Evolutionary conservation across 2,113 vertebrate genomes (phyloP), one percentile per base, ranked within the genome.

Genomic region (Dissostichus mawsoni): DNA sequence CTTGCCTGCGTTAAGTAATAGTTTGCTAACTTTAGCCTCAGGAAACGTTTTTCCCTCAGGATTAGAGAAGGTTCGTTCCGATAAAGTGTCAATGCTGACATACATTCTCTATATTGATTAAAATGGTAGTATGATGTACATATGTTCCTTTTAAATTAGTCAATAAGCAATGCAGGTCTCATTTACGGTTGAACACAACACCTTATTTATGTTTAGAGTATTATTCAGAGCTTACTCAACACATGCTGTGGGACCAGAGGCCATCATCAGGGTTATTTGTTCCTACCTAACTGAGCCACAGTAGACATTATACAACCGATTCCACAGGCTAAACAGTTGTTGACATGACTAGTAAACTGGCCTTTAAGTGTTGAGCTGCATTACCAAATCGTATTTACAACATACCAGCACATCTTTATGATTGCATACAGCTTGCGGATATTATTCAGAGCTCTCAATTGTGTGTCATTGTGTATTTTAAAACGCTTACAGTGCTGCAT

Each of bases 381-480:
- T 55, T 33, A 73, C 20, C 0, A 57, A 65, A 76, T 20, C 5
- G 5, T 66, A 36, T 80, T 76, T 47, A 41, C 53, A 48, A 11
- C 57, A 50, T 71, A 57, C n/a, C 8, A 61, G 13, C 13, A 11
- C 14, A 2, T 7, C 45, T 51, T 63, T 33, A 50, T 53, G 45
- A 48, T 62, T 50, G 16, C 14, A 18, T 5, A 16, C 25, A 61
- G 51, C 55, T 59, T 41, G 1, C 64, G 23, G n/a, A 16, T 36
- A 25, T 74, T 58, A 53, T 74, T 29, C 17, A 25, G 3, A 63
- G 25, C 44, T 33, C 29, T 23, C 0, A 13, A 53, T 29, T 36
- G 13, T 63, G 13, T 63, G 14, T 20, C 20, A 51, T 55, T 64
- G 17, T 33, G 18, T 0, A 12, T 25, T 74, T 74, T 17, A 33